Evolutionary conservation across 2,888 invertebrate genomes (phyloP).

Genomic region (Crossocerus cetratus): DNA sequence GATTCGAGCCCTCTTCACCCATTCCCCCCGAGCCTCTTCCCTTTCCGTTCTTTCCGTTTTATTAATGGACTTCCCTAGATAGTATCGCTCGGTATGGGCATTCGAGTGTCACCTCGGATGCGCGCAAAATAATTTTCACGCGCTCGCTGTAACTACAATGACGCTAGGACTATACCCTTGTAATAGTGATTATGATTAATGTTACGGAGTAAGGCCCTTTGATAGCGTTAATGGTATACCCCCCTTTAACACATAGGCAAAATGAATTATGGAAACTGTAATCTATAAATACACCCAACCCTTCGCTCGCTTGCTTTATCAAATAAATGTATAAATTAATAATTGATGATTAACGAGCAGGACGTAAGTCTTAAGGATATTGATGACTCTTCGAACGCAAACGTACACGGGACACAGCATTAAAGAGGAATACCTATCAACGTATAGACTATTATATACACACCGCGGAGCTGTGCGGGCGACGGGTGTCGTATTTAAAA

Average conservation of each 20-base stretch:
- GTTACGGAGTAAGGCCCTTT: constrained; percentile 66
- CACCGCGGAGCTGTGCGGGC: constrained; percentile 33
- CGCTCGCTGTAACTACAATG: constrained; percentile 54
- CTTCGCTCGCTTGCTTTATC: constrained; percentile 73
- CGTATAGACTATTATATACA: not conserved
- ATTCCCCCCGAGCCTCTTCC: not conserved
- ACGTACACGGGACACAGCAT: constrained; percentile 51
- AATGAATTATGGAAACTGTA: constrained; percentile 65
- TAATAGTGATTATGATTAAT: constrained; percentile 65
- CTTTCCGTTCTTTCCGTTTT: not conserved
- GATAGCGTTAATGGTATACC: constrained; percentile 68
- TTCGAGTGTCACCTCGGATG: constrained; percentile 52
- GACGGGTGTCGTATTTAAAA: constrained; percentile 17
- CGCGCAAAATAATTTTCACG: constrained; percentile 42
- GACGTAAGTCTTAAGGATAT: constrained; percentile 56
- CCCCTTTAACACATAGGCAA: constrained; percentile 64
- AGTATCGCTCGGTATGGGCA: constrained; percentile 13
- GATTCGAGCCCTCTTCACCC: constrained; percentile 15
- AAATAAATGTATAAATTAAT: constrained; percentile 73
- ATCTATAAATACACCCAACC: constrained; percentile 68
- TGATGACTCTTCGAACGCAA: constrained; percentile 38
- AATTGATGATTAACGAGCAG: constrained; percentile 43
- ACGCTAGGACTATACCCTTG: constrained; percentile 52
- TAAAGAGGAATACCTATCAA: not conserved
- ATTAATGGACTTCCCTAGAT: constrained; percentile 38